These are phyloP conservation scores for Tangachromis dhanisi DNA, from an alignment of 2,113 vertebrate genomes.

Conservation along the genomic window DNA sequence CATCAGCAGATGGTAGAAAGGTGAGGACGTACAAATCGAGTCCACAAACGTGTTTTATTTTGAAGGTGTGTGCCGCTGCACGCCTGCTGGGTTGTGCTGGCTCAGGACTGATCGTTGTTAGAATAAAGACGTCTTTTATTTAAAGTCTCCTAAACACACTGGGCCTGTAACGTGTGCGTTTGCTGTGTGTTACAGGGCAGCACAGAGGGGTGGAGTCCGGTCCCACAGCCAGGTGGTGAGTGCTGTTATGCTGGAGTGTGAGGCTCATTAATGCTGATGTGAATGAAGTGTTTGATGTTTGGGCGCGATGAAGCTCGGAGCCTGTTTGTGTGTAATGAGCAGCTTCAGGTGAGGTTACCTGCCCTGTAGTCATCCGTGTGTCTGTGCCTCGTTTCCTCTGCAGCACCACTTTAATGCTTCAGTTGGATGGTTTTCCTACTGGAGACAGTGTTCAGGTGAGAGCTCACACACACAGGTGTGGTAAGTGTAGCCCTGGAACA, in stretches of 20 bases:
- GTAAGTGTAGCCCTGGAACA: not conserved
- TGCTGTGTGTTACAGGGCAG: conserved; percentile 62
- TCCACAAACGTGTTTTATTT: not conserved
- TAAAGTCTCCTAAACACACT: not conserved
- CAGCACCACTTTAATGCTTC: conserved; percentile 69
- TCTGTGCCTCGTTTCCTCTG: not conserved
- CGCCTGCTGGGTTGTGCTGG: not conserved
- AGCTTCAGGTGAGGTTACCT: not conserved
- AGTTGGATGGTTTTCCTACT: conserved; percentile 73
- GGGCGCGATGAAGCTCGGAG: not conserved
- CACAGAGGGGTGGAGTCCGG: conserved; percentile 71
- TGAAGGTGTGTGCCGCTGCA: not conserved
- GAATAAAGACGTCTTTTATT: not conserved
- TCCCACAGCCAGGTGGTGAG: conserved; percentile 72
- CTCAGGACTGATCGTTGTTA: not conserved
- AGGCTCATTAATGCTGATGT: not conserved
- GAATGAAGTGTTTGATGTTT: not conserved
- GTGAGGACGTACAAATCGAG: not conserved
- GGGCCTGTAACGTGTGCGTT: not conserved
- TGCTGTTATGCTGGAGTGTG: not conserved
- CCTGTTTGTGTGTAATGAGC: not conserved
- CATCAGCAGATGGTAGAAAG: not conserved
- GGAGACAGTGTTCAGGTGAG: conserved; percentile 69
- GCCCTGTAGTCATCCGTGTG: rapidly evolving
- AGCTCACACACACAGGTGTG: not conserved